phyloP scores from a whole-genome alignment of 2,797 vertebrate genomes.

The Urosaurus nigricauda region DNA sequence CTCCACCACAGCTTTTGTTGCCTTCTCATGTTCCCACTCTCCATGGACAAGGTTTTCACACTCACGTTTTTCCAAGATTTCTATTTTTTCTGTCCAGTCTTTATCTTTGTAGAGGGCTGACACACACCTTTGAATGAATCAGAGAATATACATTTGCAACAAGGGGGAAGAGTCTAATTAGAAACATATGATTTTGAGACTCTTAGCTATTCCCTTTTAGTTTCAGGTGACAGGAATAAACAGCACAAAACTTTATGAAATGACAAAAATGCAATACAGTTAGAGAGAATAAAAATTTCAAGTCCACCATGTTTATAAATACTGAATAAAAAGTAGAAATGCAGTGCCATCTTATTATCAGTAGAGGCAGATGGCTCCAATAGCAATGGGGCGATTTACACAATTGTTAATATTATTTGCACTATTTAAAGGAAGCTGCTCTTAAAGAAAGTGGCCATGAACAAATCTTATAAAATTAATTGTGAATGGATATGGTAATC shows the following conservation, averaged over 20 bases:
- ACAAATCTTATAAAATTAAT: too few relatives aligned
- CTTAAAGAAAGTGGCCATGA: too few relatives aligned
- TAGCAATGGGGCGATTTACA: too few relatives aligned
- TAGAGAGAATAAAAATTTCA: background rate
- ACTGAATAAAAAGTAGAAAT: background rate
- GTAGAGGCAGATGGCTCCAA: too few relatives aligned
- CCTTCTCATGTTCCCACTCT: conserved; percentile 6
- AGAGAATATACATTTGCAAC: background rate
- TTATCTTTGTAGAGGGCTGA: conserved; percentile 26
- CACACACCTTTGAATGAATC: conserved; percentile 24
- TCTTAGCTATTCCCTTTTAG: background rate
- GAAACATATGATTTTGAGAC: background rate
- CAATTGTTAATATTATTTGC: too few relatives aligned
- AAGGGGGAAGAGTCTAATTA: background rate
- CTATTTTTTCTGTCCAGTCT: conserved; percentile 33
- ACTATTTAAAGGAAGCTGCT: too few relatives aligned
- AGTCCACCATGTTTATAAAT: background rate
- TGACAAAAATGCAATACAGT: background rate
- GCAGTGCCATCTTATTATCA: background rate
- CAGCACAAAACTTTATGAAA: background rate
- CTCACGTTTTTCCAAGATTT: background rate
- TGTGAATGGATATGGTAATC: too few relatives aligned
- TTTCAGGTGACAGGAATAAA: background rate
- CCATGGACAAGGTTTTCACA: background rate
- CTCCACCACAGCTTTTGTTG: background rate